A percentile compares a stretch with the other conserved stretches of the same genome.
phyloP scores from a whole-genome alignment of 2,113 vertebrate species.

The Psilopogon haemacephalus region DNA sequence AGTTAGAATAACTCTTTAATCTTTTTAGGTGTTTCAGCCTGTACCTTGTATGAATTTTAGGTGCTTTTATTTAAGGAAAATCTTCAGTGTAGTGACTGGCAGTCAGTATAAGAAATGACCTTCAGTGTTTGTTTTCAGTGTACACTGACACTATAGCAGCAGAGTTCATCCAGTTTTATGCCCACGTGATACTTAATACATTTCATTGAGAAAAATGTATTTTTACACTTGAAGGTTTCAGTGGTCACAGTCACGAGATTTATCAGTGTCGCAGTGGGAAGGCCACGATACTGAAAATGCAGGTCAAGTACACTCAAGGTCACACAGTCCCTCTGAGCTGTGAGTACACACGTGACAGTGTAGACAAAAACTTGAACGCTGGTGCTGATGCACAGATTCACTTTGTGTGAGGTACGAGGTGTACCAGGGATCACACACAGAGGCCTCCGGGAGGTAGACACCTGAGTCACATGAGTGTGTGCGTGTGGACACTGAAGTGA shows the following conservation, averaged over 20 bases:
- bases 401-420: not conserved
- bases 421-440: not conserved
- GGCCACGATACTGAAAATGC: not conserved
- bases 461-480: not conserved
- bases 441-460: fast-evolving
- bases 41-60: not conserved
- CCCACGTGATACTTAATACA: not conserved
- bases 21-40: not conserved
- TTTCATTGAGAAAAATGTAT: not conserved
- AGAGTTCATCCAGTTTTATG: not conserved
- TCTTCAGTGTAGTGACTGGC: not conserved
- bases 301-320: constrained; percentile 9
- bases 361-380: not conserved
- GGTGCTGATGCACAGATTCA: not conserved
- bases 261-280: not conserved
- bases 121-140: not conserved
- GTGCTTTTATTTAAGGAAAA: not conserved
- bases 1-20: not conserved
- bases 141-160: fast-evolving
- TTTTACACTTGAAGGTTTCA: not conserved
- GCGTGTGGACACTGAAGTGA: not conserved
- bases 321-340: not conserved
- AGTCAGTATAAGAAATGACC: not conserved
- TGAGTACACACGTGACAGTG: not conserved
- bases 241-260: not conserved